Evolutionary conservation across 2,797 vertebrate species (phyloP), one percentile per base, ranked within the genome.

Genomic region (Ciconia nigra): DNA sequence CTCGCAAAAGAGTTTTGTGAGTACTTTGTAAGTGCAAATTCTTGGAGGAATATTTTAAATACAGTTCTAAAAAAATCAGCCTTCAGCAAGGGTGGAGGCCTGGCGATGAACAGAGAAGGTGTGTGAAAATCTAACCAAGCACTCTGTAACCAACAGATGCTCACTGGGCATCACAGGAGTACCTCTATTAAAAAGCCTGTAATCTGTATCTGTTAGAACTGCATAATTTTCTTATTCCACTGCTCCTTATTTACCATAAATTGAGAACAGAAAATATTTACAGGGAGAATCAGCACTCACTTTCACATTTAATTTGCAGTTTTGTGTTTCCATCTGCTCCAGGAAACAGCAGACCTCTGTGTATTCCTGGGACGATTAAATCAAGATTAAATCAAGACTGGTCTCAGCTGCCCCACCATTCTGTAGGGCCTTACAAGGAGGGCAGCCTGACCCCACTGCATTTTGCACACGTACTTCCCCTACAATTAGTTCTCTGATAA

Each of bases 251-350:
- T 88, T 87, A 85, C 47, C 63, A 62, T 62, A 49, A 82, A 83
- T 71, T 87, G n/a, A 80, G 74, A 91, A 63, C n/a, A 91, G 51
- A 74, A 89, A 97, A 89, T 72, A 82, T 15, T 81, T 85, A 83
- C 37, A 62, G 58, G 20, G 29, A 85, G 49, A 76, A 73, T 51
- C 78, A 74, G 41, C 57, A 73, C 52, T 80, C 69, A 86, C 49
- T 80, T 95, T 91, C 61, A 82, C 39, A 63, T 95, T 83, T 77
- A 67, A 86, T 79, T 86, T 93, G 31, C 59, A 89, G 59, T 72
- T 89, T 66, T 89, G 28, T 51, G 55, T 85, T 87, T 83, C 77
- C 47, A 74, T 51, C 70, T 81, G 54, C 58, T 63, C 84, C 52
- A 49, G 26, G 49, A 78, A 96, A 84, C 9, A 78, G 41, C 61